Evolutionary conservation across 2,797 vertebrate species (phyloP).

Genomic region (Arnoldichthys spilopterus): DNA sequence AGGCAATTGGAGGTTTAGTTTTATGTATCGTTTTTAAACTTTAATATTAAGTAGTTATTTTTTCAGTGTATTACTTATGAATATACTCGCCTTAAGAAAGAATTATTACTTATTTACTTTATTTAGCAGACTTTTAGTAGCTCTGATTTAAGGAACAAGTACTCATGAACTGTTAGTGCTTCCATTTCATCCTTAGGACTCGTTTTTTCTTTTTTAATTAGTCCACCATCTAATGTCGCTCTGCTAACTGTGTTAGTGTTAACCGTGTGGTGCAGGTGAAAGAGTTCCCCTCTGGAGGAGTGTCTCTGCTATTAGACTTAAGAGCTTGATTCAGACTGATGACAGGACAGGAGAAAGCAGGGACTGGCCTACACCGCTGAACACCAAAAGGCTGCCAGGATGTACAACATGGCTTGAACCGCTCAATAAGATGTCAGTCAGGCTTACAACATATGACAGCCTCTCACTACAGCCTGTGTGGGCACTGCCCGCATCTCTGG

Average conservation of each 20-base stretch:
- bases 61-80: no score
- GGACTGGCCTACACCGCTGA: constrained; percentile 2
- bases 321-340: constrained; percentile 26
- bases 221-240: no score
- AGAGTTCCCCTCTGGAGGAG: constrained; percentile 8
- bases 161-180: no score
- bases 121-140: no score
- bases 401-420: neutral
- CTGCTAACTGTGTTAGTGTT: neutral
- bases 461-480: constrained; percentile 2
- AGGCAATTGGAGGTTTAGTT: no score
- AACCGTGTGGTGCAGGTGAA: neutral
- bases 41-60: no score
- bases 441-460: constrained; percentile 17
- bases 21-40: no score
- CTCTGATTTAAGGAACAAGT: no score
- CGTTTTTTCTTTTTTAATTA: no score
- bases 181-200: no score
- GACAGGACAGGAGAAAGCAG: constrained; percentile 28
- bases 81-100: no score
- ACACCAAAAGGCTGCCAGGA: constrained; percentile 19
- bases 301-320: constrained; percentile 11
- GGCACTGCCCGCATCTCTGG: constrained; percentile 12
- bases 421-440: constrained; percentile 47
- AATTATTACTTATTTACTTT: no score